A percentile compares a stretch with the other conserved stretches of the same genome.
Conservation (phyloP, 1,140 invertebrate genomes). For the Drosophila arizonae region DNA sequence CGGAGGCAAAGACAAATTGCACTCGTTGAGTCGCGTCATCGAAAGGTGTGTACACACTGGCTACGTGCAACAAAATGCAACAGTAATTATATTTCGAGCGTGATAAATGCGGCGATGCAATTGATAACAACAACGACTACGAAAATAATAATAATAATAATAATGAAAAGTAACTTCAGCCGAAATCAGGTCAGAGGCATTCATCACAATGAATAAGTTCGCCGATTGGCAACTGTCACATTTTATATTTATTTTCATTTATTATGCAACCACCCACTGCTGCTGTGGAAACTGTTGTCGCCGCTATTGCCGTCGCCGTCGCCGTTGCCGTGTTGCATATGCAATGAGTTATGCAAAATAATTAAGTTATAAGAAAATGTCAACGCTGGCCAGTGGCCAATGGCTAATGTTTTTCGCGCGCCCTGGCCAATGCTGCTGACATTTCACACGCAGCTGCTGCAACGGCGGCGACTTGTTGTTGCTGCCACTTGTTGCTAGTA, state of each 20-base stretch:
- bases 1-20: slow-evolving; percentile 74
- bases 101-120: slow-evolving; percentile 55
- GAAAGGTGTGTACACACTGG: slow-evolving; percentile 58
- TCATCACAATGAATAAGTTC: slow-evolving; percentile 49
- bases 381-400: not conserved
- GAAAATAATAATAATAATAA: slow-evolving; percentile 63
- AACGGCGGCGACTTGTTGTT: slow-evolving; percentile 22
- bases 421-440: slow-evolving; percentile 52
- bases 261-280: slow-evolving; percentile 52
- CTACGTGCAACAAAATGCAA: slow-evolving; percentile 45
- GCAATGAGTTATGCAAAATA: slow-evolving; percentile 49
- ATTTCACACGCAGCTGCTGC: slow-evolving; percentile 71
- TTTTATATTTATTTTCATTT: slow-evolving; percentile 68
- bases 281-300: slow-evolving; percentile 2
- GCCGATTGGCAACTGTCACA: slow-evolving; percentile 72
- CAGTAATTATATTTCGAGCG: slow-evolving; percentile 27
- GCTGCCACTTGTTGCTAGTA: slow-evolving; percentile 44
- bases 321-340: slow-evolving; percentile 25
- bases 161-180: slow-evolving; percentile 25
- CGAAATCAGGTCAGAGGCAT: slow-evolving; percentile 69
- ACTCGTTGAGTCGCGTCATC: slow-evolving; percentile 65
- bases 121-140: slow-evolving; percentile 60
- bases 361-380: slow-evolving; percentile 60
- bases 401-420: slow-evolving; percentile 17
- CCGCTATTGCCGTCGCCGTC: not conserved